phyloP scores from a whole-genome alignment of 2,797 vertebrate species.

The Muscicapa comitata region DNA sequence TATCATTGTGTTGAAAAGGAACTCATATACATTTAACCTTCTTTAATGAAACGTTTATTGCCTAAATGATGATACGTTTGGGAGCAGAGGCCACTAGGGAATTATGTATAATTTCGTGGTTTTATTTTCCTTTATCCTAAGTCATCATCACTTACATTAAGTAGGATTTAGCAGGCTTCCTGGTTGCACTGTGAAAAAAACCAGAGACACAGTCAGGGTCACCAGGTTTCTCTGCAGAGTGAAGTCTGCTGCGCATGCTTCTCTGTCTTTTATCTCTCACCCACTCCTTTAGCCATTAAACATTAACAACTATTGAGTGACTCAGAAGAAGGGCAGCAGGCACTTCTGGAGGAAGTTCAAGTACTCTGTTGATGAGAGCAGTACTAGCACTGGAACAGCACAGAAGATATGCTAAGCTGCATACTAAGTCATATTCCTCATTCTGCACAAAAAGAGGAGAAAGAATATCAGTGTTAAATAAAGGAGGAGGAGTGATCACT shows the following conservation, averaged over 20 bases:
- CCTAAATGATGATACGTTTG: background rate
- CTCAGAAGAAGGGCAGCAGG: conserved; percentile 9
- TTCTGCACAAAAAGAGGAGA: background rate
- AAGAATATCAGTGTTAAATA: background rate
- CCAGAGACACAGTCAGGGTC: background rate
- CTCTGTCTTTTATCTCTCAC: conserved; percentile 8
- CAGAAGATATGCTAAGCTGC: background rate
- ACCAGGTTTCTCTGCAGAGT: conserved; percentile 5
- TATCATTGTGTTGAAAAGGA: background rate
- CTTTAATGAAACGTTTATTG: background rate
- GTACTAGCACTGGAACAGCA: background rate
- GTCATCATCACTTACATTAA: background rate
- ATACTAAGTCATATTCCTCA: background rate
- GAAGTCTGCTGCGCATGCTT: background rate
- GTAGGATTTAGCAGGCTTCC: background rate
- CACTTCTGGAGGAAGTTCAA: conserved; percentile 40
- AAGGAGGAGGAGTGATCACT: background rate
- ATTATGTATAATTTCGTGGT: background rate
- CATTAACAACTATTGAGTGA: conserved; percentile 51
- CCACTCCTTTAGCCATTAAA: background rate
- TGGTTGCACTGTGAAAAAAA: background rate
- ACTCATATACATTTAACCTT: background rate
- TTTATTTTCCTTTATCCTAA: conserved; percentile 27
- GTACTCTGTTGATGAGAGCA: background rate
- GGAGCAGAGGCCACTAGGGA: background rate